These are phyloP conservation scores for Macquaria australasica DNA, from an alignment of 2,113 vertebrate species.

Conservation along the genomic window DNA sequence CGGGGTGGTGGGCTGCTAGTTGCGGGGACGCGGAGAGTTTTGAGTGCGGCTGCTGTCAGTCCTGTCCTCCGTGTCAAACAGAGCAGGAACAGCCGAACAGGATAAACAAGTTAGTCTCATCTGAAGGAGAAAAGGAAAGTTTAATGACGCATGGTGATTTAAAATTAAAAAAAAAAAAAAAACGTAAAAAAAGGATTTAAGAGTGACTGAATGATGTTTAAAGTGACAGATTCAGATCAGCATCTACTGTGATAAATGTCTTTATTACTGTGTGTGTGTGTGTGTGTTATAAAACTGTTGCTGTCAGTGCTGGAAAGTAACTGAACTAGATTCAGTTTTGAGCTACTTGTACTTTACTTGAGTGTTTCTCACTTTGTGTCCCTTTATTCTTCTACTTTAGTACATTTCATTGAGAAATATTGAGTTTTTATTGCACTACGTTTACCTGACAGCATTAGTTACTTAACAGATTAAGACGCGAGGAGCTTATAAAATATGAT, in stretches of 20 bases:
- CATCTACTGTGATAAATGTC: not conserved
- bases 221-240: not conserved
- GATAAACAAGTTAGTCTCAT: constrained; percentile 25
- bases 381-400: not conserved
- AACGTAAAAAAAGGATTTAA: not conserved
- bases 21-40: constrained; percentile 3
- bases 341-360: not conserved
- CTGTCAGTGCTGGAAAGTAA: too few relatives aligned
- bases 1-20: not conserved
- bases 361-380: too few relatives aligned
- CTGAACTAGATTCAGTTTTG: not conserved
- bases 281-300: too few relatives aligned
- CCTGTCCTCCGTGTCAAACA: constrained; percentile 27
- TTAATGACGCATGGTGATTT: too few relatives aligned
- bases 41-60: constrained; percentile 40
- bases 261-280: not conserved
- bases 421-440: not conserved
- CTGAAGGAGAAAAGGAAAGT: not conserved
- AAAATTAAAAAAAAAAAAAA: too few relatives aligned
- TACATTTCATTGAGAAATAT: not conserved
- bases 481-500: not conserved
- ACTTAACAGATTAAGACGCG: too few relatives aligned
- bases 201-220: not conserved
- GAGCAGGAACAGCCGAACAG: constrained; percentile 34
- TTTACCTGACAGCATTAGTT: too few relatives aligned